A percentile compares a stretch with the other conserved stretches of the same genome.
Conservation (phyloP, 2,113 vertebrate species). For the Peromyscus leucopus region DNA sequence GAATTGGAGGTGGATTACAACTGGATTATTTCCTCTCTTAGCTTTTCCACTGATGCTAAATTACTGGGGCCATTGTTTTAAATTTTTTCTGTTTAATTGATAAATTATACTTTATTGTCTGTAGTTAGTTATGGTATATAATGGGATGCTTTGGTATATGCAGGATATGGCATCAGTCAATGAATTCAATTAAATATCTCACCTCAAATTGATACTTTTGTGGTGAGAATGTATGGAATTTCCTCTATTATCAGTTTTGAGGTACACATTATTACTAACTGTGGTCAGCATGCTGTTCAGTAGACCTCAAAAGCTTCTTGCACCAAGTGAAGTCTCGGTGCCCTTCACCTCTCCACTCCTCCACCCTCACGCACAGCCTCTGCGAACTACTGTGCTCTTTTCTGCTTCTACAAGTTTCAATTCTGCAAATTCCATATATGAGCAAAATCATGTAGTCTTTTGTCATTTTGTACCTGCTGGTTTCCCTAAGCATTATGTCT, state of each 20-base stretch:
- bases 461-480: background rate
- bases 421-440: background rate
- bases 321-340: background rate
- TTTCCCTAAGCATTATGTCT: background rate
- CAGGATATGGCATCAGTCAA: background rate
- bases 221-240: background rate
- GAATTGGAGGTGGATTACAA: background rate
- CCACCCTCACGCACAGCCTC: background rate
- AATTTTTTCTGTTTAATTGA: background rate
- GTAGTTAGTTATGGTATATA: background rate
- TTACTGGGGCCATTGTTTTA: background rate
- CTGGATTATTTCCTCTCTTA: background rate
- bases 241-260: background rate
- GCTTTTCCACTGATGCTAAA: background rate
- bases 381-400: background rate
- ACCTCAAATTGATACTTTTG: background rate
- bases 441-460: background rate
- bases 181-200: background rate
- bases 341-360: background rate
- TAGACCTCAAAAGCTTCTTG: background rate
- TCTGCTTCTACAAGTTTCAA: background rate
- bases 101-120: background rate
- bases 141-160: background rate
- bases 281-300: background rate
- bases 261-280: background rate